These are phyloP conservation scores for Nipponia nippon DNA, from an alignment of 2,113 vertebrate genomes.

Conservation along the genomic window DNA sequence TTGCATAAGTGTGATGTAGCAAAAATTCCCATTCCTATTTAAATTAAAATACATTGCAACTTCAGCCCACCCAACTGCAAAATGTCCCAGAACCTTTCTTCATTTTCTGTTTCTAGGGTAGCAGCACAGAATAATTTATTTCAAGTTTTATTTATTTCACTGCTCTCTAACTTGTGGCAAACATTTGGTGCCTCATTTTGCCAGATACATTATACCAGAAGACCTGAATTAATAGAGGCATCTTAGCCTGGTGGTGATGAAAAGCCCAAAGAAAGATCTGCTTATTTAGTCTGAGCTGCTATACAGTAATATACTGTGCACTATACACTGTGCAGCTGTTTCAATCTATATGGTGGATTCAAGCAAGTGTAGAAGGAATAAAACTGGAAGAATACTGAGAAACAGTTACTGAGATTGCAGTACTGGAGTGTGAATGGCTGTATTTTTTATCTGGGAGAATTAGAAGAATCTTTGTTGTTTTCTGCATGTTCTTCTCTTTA, in stretches of 20 bases:
- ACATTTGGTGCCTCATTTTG: background rate
- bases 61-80: background rate
- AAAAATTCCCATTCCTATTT: background rate
- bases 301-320: background rate
- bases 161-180: background rate
- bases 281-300: background rate
- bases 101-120: background rate
- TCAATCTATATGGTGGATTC: background rate
- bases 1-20: background rate
- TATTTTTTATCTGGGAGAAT: background rate
- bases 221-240: background rate
- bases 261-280: conserved; percentile 1
- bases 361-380: background rate
- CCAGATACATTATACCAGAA: background rate
- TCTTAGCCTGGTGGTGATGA: background rate
- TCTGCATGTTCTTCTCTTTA: background rate
- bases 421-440: background rate
- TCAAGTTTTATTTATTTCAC: background rate
- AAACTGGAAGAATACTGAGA: background rate
- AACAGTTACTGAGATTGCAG: background rate
- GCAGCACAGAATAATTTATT: background rate
- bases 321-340: background rate
- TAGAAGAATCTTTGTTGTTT: background rate
- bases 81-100: background rate
- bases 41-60: background rate